Conservation (phyloP, 2,797 vertebrate species). For the Triplophysa bombifrons region DNA sequence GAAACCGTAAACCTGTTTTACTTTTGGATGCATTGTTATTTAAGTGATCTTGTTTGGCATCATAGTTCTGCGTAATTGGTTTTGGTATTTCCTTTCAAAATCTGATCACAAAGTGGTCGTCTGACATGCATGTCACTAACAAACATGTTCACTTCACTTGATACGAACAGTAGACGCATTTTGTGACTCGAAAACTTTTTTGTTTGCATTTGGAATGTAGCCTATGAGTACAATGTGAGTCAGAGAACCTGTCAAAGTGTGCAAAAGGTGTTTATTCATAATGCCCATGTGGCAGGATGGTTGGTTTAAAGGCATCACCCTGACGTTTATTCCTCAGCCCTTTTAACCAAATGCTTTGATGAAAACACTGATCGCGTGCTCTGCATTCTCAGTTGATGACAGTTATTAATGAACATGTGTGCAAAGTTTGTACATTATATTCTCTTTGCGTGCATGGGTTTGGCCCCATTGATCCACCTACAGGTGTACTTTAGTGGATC, state of each 20-base stretch:
- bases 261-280: constrained; percentile 44
- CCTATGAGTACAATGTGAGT: constrained; percentile 25
- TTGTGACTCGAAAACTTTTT: neutral
- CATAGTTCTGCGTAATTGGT: no score
- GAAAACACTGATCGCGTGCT: neutral
- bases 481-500: neutral
- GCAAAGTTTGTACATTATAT: neutral
- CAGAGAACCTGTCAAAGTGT: constrained; percentile 36
- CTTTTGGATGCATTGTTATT: no score
- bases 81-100: no score
- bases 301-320: constrained; percentile 27
- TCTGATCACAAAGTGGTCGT: no score
- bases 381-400: constrained; percentile 24
- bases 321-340: neutral
- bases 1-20: no score
- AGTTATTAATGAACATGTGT: neutral
- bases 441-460: constrained; percentile 12
- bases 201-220: constrained; percentile 2
- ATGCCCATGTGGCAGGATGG: constrained; percentile 32
- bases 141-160: neutral
- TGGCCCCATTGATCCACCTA: constrained; percentile 16
- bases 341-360: constrained; percentile 15
- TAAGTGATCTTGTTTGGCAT: no score
- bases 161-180: no score
- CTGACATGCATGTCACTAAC: neutral